Base-by-base conservation (phyloP, 2,888 invertebrate genomes). In the Prionchulus punctatus region DNA sequence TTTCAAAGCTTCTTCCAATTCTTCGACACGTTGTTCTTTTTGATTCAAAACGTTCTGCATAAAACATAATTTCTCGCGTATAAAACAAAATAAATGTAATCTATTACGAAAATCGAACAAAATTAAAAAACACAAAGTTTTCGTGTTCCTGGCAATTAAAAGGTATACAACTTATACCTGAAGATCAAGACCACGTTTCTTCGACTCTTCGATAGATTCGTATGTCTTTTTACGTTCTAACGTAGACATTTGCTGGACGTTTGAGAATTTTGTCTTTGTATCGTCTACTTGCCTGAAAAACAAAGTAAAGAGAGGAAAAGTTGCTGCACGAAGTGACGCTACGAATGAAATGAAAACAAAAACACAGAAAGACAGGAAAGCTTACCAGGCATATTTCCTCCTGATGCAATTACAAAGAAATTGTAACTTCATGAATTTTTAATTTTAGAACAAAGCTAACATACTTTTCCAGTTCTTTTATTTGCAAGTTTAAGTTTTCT, bases 1-100 rank as follows among this genome's bases (percentile, higher is more conserved):
- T 59, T 85, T 79, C 59, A 90, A 75, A 25, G 88, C 88, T 63
- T 85, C 84, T 70, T 86, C 87, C 63, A 90, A 73, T 68, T 86
- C 85, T 66, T 80, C 79, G 55, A 88, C 31, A 2, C 55, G 27
- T 28, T 55, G 55, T 7, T 53, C 21, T n/a, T 4, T 3, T n/a
- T 52, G 52, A 31, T 12, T 7, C 4, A 50, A 7, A 7, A 23
- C 7, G 21, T 7, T 27, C 50, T 50, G 4, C 7, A 45, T 4
- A 45, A 45, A 36, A 36, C n/a, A n/a, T n/a, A n/a, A n/a, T n/a
- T n/a, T n/a, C n/a, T n/a, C n/a, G n/a, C n/a, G n/a, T n/a, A n/a
- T n/a, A n/a, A n/a, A n/a, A n/a, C n/a, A n/a, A n/a, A n/a, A n/a
- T n/a, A n/a, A n/a, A n/a, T n/a, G n/a, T n/a, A n/a, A n/a, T n/a